Evolutionary conservation across 2,113 vertebrate species (phyloP).

Genomic region (Chionis minor): DNA sequence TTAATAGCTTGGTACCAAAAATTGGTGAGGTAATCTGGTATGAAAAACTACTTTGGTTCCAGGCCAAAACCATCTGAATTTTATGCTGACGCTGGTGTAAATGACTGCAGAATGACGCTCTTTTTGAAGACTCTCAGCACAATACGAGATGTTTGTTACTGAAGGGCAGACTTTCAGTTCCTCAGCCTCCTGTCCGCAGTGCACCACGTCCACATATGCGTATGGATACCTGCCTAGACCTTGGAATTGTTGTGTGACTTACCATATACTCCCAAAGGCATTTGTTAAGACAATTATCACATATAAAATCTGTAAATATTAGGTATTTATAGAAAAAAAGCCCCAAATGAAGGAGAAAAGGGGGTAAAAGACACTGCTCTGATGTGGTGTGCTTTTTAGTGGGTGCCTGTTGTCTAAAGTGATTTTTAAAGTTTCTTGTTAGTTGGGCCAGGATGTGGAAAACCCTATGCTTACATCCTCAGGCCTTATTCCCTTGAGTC

Average conservation of each 20-base stretch:
- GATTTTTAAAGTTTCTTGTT: background rate
- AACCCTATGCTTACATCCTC: background rate
- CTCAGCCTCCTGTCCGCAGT: background rate
- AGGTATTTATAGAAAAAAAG: background rate
- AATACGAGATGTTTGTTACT: background rate
- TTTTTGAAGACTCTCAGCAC: background rate
- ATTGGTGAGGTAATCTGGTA: background rate
- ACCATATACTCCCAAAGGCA: background rate
- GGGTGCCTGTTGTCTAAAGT: background rate
- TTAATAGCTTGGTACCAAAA: background rate
- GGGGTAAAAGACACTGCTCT: background rate
- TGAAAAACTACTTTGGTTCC: background rate
- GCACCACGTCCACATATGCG: background rate
- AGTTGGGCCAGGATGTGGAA: background rate
- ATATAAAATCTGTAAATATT: background rate
- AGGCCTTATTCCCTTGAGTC: background rate
- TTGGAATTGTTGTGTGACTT: background rate
- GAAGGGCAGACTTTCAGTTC: background rate
- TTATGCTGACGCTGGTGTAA: background rate
- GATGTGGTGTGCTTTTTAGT: background rate
- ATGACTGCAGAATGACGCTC: background rate
- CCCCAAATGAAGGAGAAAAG: background rate
- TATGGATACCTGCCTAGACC: background rate
- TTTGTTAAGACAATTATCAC: background rate
- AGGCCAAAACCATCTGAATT: background rate